Base-by-base conservation (phyloP, 2,888 invertebrate species). In the Mesodorylaimus sp. region DNA sequence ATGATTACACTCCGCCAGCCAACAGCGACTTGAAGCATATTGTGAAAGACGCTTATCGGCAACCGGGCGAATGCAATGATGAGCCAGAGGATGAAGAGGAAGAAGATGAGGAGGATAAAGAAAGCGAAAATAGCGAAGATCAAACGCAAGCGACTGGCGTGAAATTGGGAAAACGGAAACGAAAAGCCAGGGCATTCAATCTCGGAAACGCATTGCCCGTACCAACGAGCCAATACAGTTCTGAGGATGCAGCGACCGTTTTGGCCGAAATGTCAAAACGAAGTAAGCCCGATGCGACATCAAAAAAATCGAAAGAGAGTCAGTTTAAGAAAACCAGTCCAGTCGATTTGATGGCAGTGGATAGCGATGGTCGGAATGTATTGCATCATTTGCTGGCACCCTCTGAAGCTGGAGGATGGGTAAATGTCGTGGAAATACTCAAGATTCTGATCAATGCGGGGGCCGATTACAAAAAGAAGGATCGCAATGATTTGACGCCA, bases 311-410 rank as follows among this genome's bases (percentile, higher is more conserved):
- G n/a, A n/a, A n/a, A n/a, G n/a, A n/a, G n/a, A n/a, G n/a, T n/a
- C n/a, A n/a, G n/a, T n/a, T n/a, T n/a, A n/a, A n/a, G n/a, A n/a
- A n/a, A n/a, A n/a, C n/a, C n/a, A n/a, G n/a, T n/a, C n/a, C n/a
- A n/a, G n/a, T n/a, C n/a, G n/a, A n/a, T n/a, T n/a, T 68, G 26
- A 56, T 58, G 13, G 56, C 55, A 2, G 52, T 52, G 42, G 70
- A 71, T 56, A 54, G 53, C 23, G 57, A 63, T 47, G 68, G 68
- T 25, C 64, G 63, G 61, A 67, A 67, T 1, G 65, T 64, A 1
- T 51, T 69, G 19, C 68, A 69, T 53, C 64, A 68, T 53, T 58
- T 68, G 21, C 65, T 69, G 28, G 60, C 56, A 32, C 66, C 70
- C 1, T 55, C 68, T 2, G 59, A 61, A 1, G 59, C 60, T 37